These are phyloP conservation scores for Cremastinae sp. DNA, from an alignment of 2,888 invertebrate genomes.

Conservation along the genomic window DNA sequence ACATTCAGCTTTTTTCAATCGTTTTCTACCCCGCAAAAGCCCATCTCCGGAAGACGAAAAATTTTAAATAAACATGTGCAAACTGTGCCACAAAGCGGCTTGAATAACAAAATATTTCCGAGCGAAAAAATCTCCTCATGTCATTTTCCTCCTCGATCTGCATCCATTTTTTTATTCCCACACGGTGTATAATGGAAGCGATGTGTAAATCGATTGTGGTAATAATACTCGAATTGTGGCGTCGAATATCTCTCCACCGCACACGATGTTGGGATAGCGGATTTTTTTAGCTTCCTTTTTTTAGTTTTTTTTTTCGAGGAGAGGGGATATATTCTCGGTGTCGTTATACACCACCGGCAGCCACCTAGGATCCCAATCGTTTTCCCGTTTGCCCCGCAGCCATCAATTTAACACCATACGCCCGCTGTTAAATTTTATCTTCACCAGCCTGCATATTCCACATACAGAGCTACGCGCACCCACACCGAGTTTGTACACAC, in stretches of 20 bases:
- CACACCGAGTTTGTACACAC: conserved; percentile 16
- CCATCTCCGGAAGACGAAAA: not conserved
- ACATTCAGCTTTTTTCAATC: conserved; percentile 20
- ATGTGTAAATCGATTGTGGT: conserved; percentile 53
- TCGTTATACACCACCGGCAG: conserved; percentile 59
- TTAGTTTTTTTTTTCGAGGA: not conserved
- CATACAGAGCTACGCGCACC: conserved; percentile 21
- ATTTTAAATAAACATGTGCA: not conserved
- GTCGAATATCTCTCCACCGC: conserved; percentile 40
- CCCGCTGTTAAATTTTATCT: conserved; percentile 67
- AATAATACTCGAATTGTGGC: conserved; percentile 57
- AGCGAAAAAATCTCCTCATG: not conserved
- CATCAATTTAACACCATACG: conserved; percentile 66
- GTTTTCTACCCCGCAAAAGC: not conserved
- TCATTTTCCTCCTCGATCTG: not conserved
- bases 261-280: conserved; percentile 6
- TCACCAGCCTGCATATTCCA: conserved; percentile 48
- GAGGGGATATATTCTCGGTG: conserved; percentile 54
- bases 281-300: conserved; percentile 10
- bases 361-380: conserved; percentile 64
- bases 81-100: not conserved
- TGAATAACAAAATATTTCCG: not conserved
- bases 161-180: not conserved
- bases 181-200: conserved; percentile 14
- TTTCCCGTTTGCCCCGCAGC: conserved; percentile 64